Conservation (phyloP, 2,797 vertebrate genomes). For the Lagorchestes hirsutus region DNA sequence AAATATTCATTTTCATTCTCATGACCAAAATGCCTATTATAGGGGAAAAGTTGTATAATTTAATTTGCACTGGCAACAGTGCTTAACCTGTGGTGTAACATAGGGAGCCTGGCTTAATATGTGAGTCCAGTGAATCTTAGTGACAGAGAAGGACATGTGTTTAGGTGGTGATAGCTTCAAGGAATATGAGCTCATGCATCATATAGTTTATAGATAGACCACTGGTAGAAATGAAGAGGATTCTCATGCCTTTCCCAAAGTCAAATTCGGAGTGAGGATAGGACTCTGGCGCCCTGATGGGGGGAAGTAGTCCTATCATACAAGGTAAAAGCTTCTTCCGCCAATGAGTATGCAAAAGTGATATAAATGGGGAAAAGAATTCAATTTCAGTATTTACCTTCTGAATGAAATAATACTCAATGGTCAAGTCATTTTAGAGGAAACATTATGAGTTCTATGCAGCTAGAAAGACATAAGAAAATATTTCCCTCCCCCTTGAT, state of each 20-base stretch:
- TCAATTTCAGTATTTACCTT: background rate
- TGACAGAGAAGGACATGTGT: background rate
- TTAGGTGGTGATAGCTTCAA: background rate
- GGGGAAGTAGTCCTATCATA: background rate
- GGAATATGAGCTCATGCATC: background rate
- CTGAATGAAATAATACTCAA: background rate
- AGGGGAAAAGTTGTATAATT: background rate
- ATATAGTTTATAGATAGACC: background rate
- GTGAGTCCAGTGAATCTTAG: background rate
- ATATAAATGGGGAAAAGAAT: constrained; percentile 18
- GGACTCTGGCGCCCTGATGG: background rate
- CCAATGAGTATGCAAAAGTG: background rate
- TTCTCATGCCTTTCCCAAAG: background rate
- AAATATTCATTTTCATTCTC: constrained; percentile 53
- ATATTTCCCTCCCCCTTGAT: background rate
- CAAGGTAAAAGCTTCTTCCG: background rate
- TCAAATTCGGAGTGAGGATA: background rate
- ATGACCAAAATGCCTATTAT: background rate
- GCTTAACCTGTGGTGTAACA: background rate
- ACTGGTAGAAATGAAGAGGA: background rate
- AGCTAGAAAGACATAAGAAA: constrained; percentile 8
- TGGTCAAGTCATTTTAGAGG: background rate
- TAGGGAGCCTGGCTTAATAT: background rate
- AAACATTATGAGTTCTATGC: background rate
- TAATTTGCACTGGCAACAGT: background rate